Evolutionary conservation across 1,140 invertebrate genomes (phyloP).

Genomic region (Hylaeus volcanicus): DNA sequence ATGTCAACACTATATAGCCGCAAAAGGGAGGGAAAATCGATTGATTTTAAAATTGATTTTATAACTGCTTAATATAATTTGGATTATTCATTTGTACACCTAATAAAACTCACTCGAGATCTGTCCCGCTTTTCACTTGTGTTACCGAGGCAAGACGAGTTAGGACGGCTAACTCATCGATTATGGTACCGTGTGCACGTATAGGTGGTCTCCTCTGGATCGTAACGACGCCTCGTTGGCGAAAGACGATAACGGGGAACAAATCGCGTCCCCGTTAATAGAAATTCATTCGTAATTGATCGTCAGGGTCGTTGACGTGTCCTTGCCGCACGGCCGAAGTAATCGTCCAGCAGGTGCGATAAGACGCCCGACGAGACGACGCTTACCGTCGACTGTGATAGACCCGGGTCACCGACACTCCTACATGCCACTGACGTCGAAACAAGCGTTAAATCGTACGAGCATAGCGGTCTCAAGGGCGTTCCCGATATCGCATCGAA

Average conservation of each 20-base stretch:
- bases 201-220: no score
- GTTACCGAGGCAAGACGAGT: no score
- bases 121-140: no score
- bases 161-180: no score
- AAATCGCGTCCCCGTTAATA: constrained; percentile 1
- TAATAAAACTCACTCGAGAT: no score
- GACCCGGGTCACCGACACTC: constrained; percentile 39
- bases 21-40: no score
- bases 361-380: constrained; percentile 31
- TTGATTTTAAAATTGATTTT: no score
- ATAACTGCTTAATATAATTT: no score
- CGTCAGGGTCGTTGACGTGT: constrained; percentile 31
- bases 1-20: no score
- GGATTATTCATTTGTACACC: no score
- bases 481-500: neutral
- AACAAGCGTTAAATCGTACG: constrained; percentile 17
- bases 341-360: constrained; percentile 30
- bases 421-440: constrained; percentile 21
- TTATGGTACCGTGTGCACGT: no score
- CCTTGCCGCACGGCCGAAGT: neutral
- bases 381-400: constrained; percentile 17
- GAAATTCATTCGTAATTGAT: constrained; percentile 29
- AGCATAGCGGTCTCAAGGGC: constrained; percentile 23
- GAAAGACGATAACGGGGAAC: constrained; percentile 2
- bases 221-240: neutral